Percentiles rank a stretch among this genome's conserved stretches.
These are phyloP conservation scores for Rhinella marina DNA, from an alignment of 2,797 vertebrate genomes.

Conservation along the genomic window DNA sequence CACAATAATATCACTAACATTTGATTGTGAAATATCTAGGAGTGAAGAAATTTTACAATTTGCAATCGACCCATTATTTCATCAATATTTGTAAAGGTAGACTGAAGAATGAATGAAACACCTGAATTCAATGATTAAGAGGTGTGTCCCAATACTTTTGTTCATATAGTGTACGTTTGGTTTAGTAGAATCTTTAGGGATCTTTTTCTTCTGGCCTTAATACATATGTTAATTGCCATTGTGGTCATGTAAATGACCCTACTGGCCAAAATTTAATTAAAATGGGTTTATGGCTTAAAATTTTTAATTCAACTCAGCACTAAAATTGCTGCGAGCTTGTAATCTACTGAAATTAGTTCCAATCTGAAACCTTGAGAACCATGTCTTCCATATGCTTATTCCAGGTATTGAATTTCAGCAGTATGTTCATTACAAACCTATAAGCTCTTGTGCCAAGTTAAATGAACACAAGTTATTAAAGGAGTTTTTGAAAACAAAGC, in stretches of 20 bases:
- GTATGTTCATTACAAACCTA: not conserved
- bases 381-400: not conserved
- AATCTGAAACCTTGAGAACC: not conserved
- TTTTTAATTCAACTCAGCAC: not conserved
- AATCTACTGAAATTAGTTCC: constrained; percentile 1
- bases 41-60: too few relatives aligned
- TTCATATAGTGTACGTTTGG: not conserved
- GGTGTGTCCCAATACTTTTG: too few relatives aligned
- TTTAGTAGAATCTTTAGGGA: too few relatives aligned
- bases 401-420: not conserved
- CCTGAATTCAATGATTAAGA: too few relatives aligned
- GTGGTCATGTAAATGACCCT: not conserved
- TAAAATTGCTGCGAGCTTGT: not conserved
- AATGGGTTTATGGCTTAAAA: not conserved
- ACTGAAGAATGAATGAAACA: too few relatives aligned
- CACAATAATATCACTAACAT: too few relatives aligned
- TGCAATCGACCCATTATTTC: too few relatives aligned
- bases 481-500: not conserved
- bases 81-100: too few relatives aligned
- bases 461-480: not conserved
- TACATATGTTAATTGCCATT: not conserved
- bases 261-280: not conserved
- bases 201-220: too few relatives aligned
- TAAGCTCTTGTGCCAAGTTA: not conserved
- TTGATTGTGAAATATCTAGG: too few relatives aligned